A percentile compares a stretch with the other conserved stretches of the same genome.
Evolutionary conservation across 2,113 vertebrate genomes (phyloP).

Genomic region (Mesembrinibis cayennensis): DNA sequence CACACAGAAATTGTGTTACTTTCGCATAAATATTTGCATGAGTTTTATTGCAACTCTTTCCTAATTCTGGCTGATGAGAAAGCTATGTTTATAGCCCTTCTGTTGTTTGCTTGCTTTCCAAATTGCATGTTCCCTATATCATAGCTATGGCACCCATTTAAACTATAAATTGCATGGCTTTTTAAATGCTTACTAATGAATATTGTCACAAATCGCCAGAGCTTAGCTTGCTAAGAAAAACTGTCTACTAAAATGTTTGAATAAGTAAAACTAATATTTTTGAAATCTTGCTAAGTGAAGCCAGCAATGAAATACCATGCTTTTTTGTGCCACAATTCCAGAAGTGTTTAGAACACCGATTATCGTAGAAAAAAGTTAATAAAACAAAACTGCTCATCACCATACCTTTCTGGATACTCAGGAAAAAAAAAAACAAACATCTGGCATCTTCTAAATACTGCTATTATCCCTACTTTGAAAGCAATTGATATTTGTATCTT

Average conservation of each 20-base stretch:
- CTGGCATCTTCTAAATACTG: not conserved
- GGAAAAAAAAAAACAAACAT: not conserved
- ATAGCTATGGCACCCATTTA: not conserved
- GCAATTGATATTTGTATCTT: not conserved
- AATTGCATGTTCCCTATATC: not conserved
- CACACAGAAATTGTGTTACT: not conserved
- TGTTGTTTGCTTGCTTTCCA: constrained; percentile 2
- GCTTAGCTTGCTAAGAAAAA: not conserved
- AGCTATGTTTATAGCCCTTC: constrained; percentile 8
- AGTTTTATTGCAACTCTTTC: not conserved
- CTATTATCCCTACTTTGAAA: not conserved
- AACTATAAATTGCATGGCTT: not conserved
- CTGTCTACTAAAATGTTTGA: not conserved
- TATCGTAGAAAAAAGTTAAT: not conserved
- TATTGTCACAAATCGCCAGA: not conserved
- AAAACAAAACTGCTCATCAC: not conserved
- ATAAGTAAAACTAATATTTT: not conserved
- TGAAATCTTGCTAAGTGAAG: not conserved
- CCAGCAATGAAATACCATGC: not conserved
- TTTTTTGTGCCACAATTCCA: not conserved
- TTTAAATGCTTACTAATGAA: not conserved
- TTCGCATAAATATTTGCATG: not conserved
- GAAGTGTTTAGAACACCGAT: not conserved
- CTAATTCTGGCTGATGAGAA: not conserved
- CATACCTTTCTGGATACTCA: not conserved